Conservation (phyloP, 2,888 invertebrate species). For the Scaptomyza cyrtandrae region DNA sequence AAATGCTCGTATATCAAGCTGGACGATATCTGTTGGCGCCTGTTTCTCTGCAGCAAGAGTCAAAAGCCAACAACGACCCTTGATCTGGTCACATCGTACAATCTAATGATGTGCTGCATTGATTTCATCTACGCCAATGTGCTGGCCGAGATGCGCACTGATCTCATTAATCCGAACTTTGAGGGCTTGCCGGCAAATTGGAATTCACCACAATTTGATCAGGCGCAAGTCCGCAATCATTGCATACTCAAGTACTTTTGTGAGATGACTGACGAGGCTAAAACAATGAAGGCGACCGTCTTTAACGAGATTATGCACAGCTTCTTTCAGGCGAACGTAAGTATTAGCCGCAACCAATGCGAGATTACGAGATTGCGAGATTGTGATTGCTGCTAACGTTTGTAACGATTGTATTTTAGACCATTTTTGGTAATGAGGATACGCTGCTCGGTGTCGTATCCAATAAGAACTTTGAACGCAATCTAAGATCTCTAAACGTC, state of each 20-base stretch:
- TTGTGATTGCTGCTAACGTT: conserved; percentile 34
- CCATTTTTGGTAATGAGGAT: conserved; percentile 90
- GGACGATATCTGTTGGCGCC: conserved; percentile 97
- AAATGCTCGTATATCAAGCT: conserved; percentile 91
- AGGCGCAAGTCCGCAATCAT: conserved; percentile 86
- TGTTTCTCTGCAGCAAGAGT: conserved; percentile 95
- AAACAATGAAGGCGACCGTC: conserved; percentile 94
- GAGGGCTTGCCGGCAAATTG: conserved; percentile 91
- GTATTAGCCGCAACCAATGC: not conserved
- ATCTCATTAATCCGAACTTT: conserved; percentile 94
- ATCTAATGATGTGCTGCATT: conserved; percentile 94
- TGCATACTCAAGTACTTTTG: conserved; percentile 94
- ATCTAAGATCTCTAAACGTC: conserved; percentile 93
- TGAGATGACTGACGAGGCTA: conserved; percentile 93
- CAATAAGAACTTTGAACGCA: conserved; percentile 91
- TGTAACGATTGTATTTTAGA: conserved; percentile 82
- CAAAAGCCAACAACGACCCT: conserved; percentile 94
- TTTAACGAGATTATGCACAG: conserved; percentile 91
- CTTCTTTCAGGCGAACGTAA: conserved; percentile 81
- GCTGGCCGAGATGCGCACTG: conserved; percentile 90
- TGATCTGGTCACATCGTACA: conserved; percentile 97
- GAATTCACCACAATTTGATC: conserved; percentile 86
- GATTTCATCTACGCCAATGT: conserved; percentile 96
- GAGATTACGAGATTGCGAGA: no score
- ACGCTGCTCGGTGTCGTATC: conserved; percentile 91